Base-by-base conservation (phyloP, 2,113 vertebrate species). In the Spea multiplicata region DNA sequence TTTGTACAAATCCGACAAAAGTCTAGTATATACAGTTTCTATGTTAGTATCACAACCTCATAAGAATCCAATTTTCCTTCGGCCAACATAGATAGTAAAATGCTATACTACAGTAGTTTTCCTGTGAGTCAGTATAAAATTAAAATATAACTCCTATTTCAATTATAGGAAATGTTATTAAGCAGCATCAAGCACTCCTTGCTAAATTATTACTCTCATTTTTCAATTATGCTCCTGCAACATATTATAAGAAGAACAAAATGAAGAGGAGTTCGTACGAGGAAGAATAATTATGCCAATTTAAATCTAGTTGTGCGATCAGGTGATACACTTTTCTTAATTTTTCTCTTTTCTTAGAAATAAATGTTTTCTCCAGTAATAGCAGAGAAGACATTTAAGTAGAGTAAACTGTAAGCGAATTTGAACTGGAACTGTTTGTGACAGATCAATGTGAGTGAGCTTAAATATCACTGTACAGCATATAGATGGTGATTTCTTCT, bases 81-180 rank as follows among this genome's bases (percentile, higher is more conserved):
- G 61, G 59, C 78, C 65, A 74, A 66, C 44, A 17, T 71, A 61
- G 64, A 48, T 52, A 74, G 71, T 74, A 59, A 68, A 80, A 80
- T 68, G 65, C 73, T 67, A 68, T 80, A 80, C 64, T 49, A 74
- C 71, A 80, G 70, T 62, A 68, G 78, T 68, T 80, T 80, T 74
- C 64, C 71, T 80, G 44, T 66, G 78, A 80, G 78, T 80, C 78
- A 80, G 78, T 74, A 68, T 68, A 80, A 80, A 80, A 68, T 80
- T 67, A 80, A 74, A 61, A 62, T 73, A 68, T 64, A 74, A 74
- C 74, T 80, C 65, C 71, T 71, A 50, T 80, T 80, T 74, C 78
- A 80, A 80, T 80, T 80, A 80, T 80, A 74, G 78, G 71, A 80
- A 80, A 80, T 80, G 78, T 61, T 80, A 80, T 80, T 80, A 80